phyloP scores from a whole-genome alignment of 1,140 invertebrate genomes.

The Halictus rubicundus region DNA sequence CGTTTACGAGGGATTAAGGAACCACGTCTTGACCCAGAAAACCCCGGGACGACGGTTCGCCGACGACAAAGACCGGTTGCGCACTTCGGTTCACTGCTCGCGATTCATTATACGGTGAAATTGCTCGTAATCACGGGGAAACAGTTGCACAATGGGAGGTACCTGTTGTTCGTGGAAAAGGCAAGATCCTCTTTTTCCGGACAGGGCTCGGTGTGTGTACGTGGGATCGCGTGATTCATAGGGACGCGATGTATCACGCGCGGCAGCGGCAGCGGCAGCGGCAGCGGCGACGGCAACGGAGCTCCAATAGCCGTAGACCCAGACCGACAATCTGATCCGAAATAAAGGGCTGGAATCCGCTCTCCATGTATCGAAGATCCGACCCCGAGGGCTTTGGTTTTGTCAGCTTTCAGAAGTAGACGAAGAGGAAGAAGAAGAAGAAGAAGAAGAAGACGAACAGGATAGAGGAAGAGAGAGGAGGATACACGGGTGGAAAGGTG shows the following conservation, averaged over 20 bases:
- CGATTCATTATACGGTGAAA: not conserved
- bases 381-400: not conserved
- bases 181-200: not conserved
- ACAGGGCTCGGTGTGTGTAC: not conserved
- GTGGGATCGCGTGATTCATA: slow-evolving; percentile 2
- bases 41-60: too few species aligned
- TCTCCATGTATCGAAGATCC: not conserved
- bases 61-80: too few species aligned
- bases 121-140: not conserved
- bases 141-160: not conserved
- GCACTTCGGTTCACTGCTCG: too few species aligned
- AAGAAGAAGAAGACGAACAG: not conserved
- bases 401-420: slow-evolving; percentile 8
- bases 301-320: too few species aligned
- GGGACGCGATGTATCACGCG: not conserved
- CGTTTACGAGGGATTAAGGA: too few species aligned
- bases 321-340: not conserved
- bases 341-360: not conserved
- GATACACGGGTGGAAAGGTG: not conserved
- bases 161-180: not conserved
- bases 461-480: not conserved
- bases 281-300: not conserved
- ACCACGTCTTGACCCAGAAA: too few species aligned
- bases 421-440: not conserved
- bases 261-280: too few species aligned